Evolutionary conservation across 2,797 vertebrate species (phyloP).

Genomic region (Discoglossus pictus): DNA sequence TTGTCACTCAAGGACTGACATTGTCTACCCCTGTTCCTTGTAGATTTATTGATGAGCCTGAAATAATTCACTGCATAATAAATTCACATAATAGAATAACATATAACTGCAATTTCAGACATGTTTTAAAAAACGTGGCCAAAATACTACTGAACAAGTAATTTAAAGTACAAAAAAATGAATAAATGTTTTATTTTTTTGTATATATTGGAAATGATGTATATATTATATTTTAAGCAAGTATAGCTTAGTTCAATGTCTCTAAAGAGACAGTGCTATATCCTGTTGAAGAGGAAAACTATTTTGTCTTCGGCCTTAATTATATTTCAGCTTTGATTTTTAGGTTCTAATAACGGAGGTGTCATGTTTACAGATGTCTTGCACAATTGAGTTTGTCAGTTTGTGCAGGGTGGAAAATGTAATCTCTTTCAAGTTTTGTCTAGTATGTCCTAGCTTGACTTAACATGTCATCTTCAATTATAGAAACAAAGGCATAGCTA

Average conservation of each 20-base stretch:
- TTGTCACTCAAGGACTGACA: no score
- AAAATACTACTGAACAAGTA: no score
- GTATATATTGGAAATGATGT: no score
- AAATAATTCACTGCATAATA: no score
- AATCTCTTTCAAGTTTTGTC: constrained; percentile 63
- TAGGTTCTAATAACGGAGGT: constrained; percentile 64
- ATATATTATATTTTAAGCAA: constrained; percentile 51
- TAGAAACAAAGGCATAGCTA: constrained; percentile 57
- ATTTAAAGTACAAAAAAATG: no score
- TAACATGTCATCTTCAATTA: constrained; percentile 64
- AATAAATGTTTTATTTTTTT: no score
- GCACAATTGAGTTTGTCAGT: constrained; percentile 60
- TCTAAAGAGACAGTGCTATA: constrained; percentile 28
- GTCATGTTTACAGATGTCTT: constrained; percentile 61
- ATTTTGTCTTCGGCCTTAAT: constrained; percentile 54
- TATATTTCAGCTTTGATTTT: constrained; percentile 60
- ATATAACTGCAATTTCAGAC: no score
- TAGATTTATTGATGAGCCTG: no score
- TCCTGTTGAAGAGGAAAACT: constrained; percentile 55
- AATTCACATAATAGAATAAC: no score
- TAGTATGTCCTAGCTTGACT: constrained; percentile 60
- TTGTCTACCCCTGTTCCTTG: no score
- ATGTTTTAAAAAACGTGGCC: no score
- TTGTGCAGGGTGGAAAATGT: constrained; percentile 59
- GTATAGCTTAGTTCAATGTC: constrained; percentile 16